Conservation (phyloP, 2,113 vertebrate species). For the Erythrolamprus reginae region DNA sequence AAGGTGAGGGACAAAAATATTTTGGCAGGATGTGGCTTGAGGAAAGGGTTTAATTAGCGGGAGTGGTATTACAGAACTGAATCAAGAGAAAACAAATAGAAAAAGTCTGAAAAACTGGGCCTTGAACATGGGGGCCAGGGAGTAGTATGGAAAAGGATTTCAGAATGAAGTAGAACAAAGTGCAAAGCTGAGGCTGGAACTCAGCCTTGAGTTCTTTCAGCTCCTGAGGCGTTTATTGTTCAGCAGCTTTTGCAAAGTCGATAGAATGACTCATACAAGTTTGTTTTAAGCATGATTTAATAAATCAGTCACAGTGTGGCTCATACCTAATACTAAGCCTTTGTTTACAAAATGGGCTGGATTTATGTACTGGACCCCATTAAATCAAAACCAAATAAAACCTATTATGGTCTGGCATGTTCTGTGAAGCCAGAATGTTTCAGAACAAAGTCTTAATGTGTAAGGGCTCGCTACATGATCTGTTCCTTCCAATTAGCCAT, state of each 20-base stretch:
- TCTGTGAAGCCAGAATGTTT: not conserved
- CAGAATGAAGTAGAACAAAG: not conserved
- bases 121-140: not conserved
- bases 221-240: not conserved
- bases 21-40: not conserved
- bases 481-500: not conserved
- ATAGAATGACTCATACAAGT: not conserved
- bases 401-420: not conserved
- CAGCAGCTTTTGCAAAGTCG: not conserved
- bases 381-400: not conserved
- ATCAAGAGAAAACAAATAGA: not conserved
- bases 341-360: not conserved
- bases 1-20: not conserved
- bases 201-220: not conserved
- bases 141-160: not conserved
- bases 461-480: not conserved
- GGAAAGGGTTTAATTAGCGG: not conserved
- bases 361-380: not conserved
- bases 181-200: not conserved
- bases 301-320: not conserved
- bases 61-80: not conserved
- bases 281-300: not conserved
- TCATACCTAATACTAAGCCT: not conserved
- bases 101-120: not conserved
- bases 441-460: not conserved